Conservation (phyloP, 2,113 vertebrate species). For the Nothoprocta perdicaria region DNA sequence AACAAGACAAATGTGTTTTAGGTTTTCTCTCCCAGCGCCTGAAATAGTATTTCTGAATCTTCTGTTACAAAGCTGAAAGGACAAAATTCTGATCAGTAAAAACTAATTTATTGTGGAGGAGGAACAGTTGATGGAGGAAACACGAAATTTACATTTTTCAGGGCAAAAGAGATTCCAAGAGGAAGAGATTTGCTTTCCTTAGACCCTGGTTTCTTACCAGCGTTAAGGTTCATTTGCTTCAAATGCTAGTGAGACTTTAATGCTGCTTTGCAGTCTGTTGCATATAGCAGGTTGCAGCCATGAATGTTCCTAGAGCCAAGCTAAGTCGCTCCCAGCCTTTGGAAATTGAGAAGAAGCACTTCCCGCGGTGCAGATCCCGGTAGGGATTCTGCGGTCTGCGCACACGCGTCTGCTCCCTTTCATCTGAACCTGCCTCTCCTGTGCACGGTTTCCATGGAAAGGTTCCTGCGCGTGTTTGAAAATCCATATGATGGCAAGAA, state of each 20-base stretch:
- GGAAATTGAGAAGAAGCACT: neutral
- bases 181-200: neutral
- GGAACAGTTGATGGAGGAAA: neutral
- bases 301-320: neutral
- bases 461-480: neutral
- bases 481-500: neutral
- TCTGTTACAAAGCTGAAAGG: neutral
- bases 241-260: neutral
- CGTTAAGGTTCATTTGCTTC: neutral
- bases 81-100: neutral
- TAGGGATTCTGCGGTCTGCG: neutral
- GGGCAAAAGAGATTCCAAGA: constrained; percentile 1
- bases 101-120: neutral
- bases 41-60: neutral
- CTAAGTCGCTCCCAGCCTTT: neutral
- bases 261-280: neutral
- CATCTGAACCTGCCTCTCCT: neutral
- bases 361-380: accelerated
- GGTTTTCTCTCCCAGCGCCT: neutral
- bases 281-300: neutral
- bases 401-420: neutral
- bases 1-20: neutral
- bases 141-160: neutral
- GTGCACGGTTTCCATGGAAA: neutral
- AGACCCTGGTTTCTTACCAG: neutral